Evolutionary conservation across 1,140 invertebrate genomes (phyloP), one percentile per base, ranked within the genome.

Genomic region (Diabrotica undecimpunctata): DNA sequence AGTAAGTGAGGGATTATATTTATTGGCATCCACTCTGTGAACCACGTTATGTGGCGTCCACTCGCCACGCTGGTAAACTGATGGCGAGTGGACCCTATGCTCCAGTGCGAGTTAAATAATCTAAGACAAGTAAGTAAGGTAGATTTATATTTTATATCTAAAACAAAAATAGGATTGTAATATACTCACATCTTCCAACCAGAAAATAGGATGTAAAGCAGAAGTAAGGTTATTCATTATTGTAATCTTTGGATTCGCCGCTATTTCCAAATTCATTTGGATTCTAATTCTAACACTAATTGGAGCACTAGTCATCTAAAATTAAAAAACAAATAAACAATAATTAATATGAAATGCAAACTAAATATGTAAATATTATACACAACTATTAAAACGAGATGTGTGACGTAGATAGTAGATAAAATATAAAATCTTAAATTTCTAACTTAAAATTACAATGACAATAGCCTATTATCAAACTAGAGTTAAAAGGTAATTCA

Each of bases 101-200:
- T n/a, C n/a, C n/a, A n/a, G n/a, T n/a, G n/a, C n/a, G n/a, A n/a
- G n/a, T n/a, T n/a, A n/a, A n/a, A n/a, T n/a, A n/a, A n/a, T n/a
- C n/a, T n/a, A n/a, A n/a, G n/a, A n/a, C n/a, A n/a, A n/a, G n/a
- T n/a, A n/a, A n/a, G n/a, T n/a, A n/a, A n/a, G n/a, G n/a, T n/a
- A n/a, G 9, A 2, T 2, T 2, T 10, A 51, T 51, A 51, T 11
- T 5, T 51, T 11, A 35, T 3, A 11, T 10, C 8, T 4, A 9
- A 54, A 12, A 54, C 53, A 8, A 54, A 2, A 25, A 54, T 54
- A 54, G 7, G 12, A 54, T 10, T 12, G 53, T 8, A 54, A 54
- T 25, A 54, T 54, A 58, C 36, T 68, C 74, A 83, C 88, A 78
- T 92, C 90, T 76, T 92, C 89, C 2, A 92, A 76, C 90, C 90